Percentiles rank a stretch among this genome's conserved stretches.
Evolutionary conservation across 2,888 invertebrate species (phyloP).

Genomic region (Hololepta plana): DNA sequence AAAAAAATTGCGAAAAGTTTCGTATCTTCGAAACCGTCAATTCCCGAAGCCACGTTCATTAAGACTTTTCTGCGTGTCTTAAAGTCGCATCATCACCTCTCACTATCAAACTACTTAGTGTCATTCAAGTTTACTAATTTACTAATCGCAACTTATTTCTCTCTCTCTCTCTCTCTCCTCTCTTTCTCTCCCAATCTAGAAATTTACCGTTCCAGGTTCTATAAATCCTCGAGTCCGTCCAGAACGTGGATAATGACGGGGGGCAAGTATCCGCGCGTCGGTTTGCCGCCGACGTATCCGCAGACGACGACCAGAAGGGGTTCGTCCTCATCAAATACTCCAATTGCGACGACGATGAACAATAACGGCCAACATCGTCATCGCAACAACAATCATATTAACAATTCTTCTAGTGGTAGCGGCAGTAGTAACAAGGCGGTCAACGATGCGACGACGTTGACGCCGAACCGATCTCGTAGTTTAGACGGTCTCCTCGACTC

Average conservation of each 20-base stretch:
- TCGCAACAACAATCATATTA: no score
- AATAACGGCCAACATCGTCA: slow-evolving; percentile 5
- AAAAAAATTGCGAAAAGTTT: no score
- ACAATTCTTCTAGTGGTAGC: neutral
- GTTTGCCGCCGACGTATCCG: slow-evolving; percentile 24
- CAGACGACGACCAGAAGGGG: slow-evolving; percentile 22
- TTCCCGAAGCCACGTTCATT: no score
- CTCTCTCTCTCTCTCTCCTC: neutral
- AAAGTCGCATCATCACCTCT: no score
- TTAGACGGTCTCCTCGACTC: slow-evolving; percentile 40
- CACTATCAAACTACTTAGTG: no score
- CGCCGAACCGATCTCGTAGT: slow-evolving; percentile 39
- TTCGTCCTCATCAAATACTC: slow-evolving; percentile 13
- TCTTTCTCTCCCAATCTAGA: neutral
- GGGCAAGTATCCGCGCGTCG: slow-evolving; percentile 17
- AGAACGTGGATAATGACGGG: slow-evolving; percentile 36
- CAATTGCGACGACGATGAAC: slow-evolving; percentile 21
- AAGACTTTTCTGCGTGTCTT: no score
- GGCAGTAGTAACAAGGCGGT: slow-evolving; percentile 4
- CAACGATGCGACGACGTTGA: slow-evolving; percentile 12
- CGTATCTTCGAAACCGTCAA: no score
- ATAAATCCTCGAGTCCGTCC: slow-evolving; percentile 46
- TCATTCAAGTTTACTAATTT: neutral
- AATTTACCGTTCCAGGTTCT: slow-evolving; percentile 31
- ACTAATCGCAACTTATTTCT: neutral